phyloP scores from a whole-genome alignment of 2,113 vertebrate genomes.

The Malurus melanocephalus region DNA sequence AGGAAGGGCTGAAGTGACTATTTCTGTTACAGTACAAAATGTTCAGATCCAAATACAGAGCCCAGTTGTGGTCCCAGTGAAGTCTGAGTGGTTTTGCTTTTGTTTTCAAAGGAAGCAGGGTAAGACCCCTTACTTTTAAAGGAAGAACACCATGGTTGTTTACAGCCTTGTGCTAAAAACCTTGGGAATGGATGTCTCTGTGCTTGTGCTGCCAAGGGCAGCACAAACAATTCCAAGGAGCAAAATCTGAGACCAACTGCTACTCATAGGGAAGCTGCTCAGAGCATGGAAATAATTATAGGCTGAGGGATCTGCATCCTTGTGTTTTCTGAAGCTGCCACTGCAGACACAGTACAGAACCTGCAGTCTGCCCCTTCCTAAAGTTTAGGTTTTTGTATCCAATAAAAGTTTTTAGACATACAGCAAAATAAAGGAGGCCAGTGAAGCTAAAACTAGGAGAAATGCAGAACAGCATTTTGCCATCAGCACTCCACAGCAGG shows the following conservation, averaged over 20 bases:
- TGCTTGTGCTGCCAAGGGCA: background rate
- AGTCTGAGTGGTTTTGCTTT: background rate
- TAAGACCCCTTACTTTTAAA: background rate
- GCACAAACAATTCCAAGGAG: background rate
- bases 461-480: background rate
- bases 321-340: background rate
- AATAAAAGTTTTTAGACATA: background rate
- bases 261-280: background rate
- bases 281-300: background rate
- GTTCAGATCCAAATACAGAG: background rate
- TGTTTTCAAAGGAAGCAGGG: background rate
- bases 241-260: background rate
- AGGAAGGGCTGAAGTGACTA: background rate
- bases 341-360: background rate
- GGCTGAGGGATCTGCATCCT: background rate
- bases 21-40: slow-evolving; percentile 14
- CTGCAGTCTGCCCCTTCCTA: background rate
- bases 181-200: background rate
- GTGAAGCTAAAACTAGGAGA: background rate
- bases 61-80: background rate
- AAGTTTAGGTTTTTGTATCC: background rate
- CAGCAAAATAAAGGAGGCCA: background rate
- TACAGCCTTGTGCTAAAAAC: background rate
- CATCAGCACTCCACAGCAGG: background rate
- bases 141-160: background rate